A percentile compares a stretch with the other conserved stretches of the same genome.
Evolutionary conservation across 1,140 invertebrate species (phyloP).

Genomic region (Epicauta chinensis): DNA sequence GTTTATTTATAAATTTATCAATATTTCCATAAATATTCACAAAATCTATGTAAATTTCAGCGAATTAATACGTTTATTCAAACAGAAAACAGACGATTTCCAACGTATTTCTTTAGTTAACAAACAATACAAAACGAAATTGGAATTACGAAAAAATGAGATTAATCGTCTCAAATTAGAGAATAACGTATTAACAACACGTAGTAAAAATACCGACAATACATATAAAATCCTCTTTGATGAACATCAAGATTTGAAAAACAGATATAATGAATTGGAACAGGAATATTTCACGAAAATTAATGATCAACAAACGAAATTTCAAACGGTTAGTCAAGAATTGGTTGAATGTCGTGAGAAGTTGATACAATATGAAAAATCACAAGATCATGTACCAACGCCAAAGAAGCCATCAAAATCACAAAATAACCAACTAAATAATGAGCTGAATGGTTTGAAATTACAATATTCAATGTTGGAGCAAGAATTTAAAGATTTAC

Average conservation of each 20-base stretch:
- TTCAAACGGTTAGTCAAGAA: conserved; percentile 8
- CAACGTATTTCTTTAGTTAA: neutral
- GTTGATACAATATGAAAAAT: neutral
- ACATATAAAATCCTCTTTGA: neutral
- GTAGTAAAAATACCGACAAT: neutral
- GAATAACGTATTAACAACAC: conserved; percentile 2
- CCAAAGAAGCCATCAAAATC: neutral
- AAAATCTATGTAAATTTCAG: too few species aligned
- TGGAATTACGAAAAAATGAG: conserved; percentile 10
- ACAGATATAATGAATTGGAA: conserved; percentile 2
- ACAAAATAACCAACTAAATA: neutral
- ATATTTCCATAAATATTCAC: conserved; percentile 1
- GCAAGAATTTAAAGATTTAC: neutral
- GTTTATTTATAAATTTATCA: conserved; percentile 6
- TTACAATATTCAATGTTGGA: neutral
- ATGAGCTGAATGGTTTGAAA: neutral
- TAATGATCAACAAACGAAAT: conserved; percentile 4
- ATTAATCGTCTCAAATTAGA: conserved; percentile 4
- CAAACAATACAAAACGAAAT: conserved; percentile 5
- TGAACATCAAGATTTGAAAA: neutral
- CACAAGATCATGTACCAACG: neutral
- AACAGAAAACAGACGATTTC: conserved; percentile 3
- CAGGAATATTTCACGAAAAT: conserved; percentile 1
- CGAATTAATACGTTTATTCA: conserved; percentile 1
- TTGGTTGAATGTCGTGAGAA: conserved; percentile 3